These are phyloP conservation scores for Hyperoodon ampullatus DNA, from an alignment of 2,113 vertebrate species.

Conservation along the genomic window DNA sequence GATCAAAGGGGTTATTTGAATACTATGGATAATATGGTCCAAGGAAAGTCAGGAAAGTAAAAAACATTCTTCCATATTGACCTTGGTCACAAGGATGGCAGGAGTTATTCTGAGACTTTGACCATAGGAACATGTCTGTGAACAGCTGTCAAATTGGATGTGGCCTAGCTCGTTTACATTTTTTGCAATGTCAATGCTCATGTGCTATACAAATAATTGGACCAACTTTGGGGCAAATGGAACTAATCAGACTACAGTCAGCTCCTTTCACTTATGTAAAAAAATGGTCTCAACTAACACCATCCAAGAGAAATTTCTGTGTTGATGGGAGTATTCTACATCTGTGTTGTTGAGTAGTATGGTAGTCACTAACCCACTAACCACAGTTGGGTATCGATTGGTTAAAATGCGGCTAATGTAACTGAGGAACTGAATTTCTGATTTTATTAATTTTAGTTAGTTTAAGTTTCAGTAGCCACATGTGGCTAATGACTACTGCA, in stretches of 20 bases:
- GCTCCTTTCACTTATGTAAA: background rate
- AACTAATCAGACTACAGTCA: background rate
- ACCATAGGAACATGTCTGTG: background rate
- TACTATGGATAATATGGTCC: background rate
- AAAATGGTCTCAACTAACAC: background rate
- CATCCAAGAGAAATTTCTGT: background rate
- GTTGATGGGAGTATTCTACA: background rate
- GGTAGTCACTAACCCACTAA: background rate
- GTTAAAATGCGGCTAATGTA: background rate
- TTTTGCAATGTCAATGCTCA: background rate
- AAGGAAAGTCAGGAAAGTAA: background rate
- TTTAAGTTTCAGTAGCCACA: slow-evolving; percentile 5
- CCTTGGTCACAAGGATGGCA: background rate
- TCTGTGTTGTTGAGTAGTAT: background rate
- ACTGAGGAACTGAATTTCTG: background rate
- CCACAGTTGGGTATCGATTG: background rate
- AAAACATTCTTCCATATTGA: slow-evolving; percentile 44
- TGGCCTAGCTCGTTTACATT: background rate
- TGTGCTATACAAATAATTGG: background rate
- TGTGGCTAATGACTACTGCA: background rate
- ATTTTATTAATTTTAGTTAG: slow-evolving; percentile 21
- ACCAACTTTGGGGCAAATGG: background rate
- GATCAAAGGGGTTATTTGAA: background rate
- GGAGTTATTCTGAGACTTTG: slow-evolving; percentile 40
- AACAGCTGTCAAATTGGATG: slow-evolving; percentile 42